phyloP scores from a whole-genome alignment of 2,113 vertebrate species.

The Microtus oregoni region DNA sequence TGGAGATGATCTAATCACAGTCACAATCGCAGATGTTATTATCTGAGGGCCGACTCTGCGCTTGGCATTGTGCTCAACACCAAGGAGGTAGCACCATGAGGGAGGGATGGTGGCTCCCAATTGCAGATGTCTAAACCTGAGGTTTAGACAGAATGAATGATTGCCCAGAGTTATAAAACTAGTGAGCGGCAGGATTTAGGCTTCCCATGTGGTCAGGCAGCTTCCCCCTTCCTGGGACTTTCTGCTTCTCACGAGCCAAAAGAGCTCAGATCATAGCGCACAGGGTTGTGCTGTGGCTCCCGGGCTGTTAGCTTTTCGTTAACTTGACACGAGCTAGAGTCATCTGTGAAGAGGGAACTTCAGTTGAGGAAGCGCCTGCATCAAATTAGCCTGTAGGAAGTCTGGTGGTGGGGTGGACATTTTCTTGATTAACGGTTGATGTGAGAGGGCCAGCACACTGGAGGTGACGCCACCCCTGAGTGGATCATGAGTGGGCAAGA shows the following conservation, averaged over 20 bases:
- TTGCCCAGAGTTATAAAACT: conserved; percentile 7
- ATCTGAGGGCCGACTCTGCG: neutral
- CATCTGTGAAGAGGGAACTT: neutral
- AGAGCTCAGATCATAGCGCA: neutral
- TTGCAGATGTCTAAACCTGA: conserved; percentile 53
- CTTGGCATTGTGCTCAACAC: neutral
- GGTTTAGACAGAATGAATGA: neutral
- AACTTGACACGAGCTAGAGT: no score
- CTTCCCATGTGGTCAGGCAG: neutral
- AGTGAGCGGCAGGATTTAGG: neutral
- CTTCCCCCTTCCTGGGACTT: neutral
- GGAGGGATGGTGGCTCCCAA: neutral
- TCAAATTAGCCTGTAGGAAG: neutral
- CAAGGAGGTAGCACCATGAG: neutral
- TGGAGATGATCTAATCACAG: conserved; percentile 19
- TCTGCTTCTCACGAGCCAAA: neutral
- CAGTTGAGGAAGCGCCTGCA: neutral
- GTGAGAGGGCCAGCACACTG: neutral
- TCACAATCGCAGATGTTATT: neutral
- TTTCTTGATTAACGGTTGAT: neutral
- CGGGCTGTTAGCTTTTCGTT: neutral
- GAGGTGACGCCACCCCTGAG: neutral
- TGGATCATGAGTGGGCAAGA: neutral
- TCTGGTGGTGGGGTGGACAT: neutral
- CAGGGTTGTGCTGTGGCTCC: neutral